A percentile compares a stretch with the other conserved stretches of the same genome.
These are phyloP conservation scores for Polietes domitor DNA, from an alignment of 2,888 invertebrate species.

Conservation along the genomic window DNA sequence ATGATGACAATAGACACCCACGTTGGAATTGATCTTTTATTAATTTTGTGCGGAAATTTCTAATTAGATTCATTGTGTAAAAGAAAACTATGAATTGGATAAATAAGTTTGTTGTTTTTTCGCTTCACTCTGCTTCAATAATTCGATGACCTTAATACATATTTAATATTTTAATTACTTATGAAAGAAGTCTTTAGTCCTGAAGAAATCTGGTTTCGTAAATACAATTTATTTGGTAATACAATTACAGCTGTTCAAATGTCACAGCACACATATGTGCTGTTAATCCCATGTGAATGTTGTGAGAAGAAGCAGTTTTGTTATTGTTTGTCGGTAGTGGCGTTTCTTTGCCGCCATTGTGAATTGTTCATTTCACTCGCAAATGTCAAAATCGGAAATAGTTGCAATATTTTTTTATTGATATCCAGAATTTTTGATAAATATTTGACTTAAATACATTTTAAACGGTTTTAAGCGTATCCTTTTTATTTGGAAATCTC, in stretches of 20 bases:
- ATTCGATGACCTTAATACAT: too few relatives aligned
- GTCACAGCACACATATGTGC: background rate
- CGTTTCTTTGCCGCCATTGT: slow-evolving; percentile 36
- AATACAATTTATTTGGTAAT: background rate
- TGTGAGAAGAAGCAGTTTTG: background rate
- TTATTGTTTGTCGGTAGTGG: slow-evolving; percentile 44
- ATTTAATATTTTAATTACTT: too few relatives aligned
- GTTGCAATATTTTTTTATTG: background rate
- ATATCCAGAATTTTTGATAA: too few relatives aligned
- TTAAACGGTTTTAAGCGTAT: too few relatives aligned
- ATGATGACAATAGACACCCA: background rate
- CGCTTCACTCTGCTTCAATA: too few relatives aligned
- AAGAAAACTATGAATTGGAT: slow-evolving; percentile 1
- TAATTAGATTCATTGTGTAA: slow-evolving; percentile 56
- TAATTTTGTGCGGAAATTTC: slow-evolving; percentile 45
- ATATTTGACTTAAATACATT: too few relatives aligned
- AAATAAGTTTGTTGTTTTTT: too few relatives aligned
- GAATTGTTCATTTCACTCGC: background rate
- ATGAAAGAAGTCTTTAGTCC: too few relatives aligned
- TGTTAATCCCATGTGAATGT: background rate
- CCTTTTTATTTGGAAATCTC: too few relatives aligned
- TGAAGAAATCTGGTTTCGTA: background rate
- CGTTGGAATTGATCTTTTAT: slow-evolving; percentile 12
- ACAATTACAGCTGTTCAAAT: background rate
- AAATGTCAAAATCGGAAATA: slow-evolving; percentile 1